These are phyloP conservation scores for Oscarella lobularis DNA, from an alignment of 37 sponge, comb jelly and placozoan species.

Conservation along the genomic window DNA sequence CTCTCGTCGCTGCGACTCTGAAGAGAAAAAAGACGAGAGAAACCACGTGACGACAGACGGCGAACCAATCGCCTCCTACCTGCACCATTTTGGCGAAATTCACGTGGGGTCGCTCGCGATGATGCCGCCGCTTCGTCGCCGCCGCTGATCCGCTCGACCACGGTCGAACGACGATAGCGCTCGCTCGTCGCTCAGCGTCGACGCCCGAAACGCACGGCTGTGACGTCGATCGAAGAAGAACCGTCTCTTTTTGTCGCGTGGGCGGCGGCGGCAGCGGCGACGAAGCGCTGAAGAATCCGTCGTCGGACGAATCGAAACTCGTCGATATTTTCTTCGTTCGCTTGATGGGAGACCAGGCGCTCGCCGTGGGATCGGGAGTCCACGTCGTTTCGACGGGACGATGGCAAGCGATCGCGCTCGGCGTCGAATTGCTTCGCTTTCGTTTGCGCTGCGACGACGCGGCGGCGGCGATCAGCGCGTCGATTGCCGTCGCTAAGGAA, in stretches of 20 bases:
- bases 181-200: neutral
- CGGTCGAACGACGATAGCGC: neutral
- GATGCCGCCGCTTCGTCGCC: neutral
- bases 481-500: no score
- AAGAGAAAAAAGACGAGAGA: neutral
- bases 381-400: neutral
- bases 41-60: neutral
- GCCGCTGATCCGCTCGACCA: neutral
- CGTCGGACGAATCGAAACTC: neutral
- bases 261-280: neutral
- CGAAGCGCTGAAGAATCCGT: neutral
- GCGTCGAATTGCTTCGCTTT: neutral
- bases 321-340: neutral
- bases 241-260: neutral
- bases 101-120: neutral
- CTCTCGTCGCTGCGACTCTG: neutral
- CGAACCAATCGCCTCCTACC: neutral
- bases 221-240: neutral
- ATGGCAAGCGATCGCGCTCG: neutral
- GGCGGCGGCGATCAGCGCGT: neutral
- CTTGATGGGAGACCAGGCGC: neutral
- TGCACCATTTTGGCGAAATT: neutral
- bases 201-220: constrained; percentile 1
- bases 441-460: neutral
- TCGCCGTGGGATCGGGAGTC: neutral